phyloP scores from a whole-genome alignment of 2,888 invertebrate genomes.

The Plagiodera versicolora region DNA sequence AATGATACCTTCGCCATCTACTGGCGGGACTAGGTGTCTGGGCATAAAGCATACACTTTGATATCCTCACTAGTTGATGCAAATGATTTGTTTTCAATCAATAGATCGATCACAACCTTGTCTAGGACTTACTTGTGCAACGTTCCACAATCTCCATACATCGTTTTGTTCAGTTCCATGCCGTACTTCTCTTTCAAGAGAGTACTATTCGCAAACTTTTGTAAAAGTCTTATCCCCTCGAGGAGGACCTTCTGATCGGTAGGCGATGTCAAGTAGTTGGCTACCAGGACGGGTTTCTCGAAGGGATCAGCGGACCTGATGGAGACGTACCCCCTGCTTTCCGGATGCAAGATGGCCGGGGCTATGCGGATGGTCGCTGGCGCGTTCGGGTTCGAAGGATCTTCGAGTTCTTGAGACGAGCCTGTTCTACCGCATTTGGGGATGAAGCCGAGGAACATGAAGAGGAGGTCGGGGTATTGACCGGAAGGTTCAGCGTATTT shows the following conservation, averaged over 20 bases:
- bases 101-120: too few species aligned
- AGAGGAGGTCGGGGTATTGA: slow-evolving; percentile 66
- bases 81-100: too few species aligned
- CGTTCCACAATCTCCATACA: slow-evolving; percentile 71
- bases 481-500: slow-evolving; percentile 62
- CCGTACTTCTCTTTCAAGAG: slow-evolving; percentile 61
- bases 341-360: slow-evolving; percentile 65
- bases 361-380: slow-evolving; percentile 51
- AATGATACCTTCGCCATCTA: too few species aligned
- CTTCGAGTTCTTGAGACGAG: slow-evolving; percentile 53
- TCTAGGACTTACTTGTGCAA: slow-evolving; percentile 57
- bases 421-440: slow-evolving; percentile 58
- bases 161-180: slow-evolving; percentile 59
- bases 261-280: slow-evolving; percentile 71
- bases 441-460: slow-evolving; percentile 67
- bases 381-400: slow-evolving; percentile 42
- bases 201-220: slow-evolving; percentile 61
- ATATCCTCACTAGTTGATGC: too few species aligned
- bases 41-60: too few species aligned
- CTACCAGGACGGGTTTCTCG: slow-evolving; percentile 70
- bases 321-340: slow-evolving; percentile 64
- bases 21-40: too few species aligned
- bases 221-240: slow-evolving; percentile 62
- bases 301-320: slow-evolving; percentile 68
- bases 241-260: slow-evolving; percentile 64